These are phyloP conservation scores for Subanguina moxae DNA, from an alignment of 1,140 invertebrate genomes.

Conservation along the genomic window DNA sequence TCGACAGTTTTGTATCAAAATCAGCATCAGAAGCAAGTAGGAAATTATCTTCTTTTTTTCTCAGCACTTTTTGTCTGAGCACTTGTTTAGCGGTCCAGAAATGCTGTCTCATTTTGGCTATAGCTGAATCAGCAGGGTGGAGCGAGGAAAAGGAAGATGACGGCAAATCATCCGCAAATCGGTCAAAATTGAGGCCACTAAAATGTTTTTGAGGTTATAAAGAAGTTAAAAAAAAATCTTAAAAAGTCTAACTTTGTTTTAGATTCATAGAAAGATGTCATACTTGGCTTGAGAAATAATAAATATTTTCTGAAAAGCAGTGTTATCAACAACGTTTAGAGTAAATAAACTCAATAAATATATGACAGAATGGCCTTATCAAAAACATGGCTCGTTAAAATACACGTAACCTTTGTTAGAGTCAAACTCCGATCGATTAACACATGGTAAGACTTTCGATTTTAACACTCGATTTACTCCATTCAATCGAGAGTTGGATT, in stretches of 20 bases:
- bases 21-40: constrained; percentile 90
- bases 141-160: neutral
- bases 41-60: constrained; percentile 95
- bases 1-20: constrained; percentile 89
- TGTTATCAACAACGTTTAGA: too few relatives aligned
- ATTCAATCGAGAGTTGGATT: too few relatives aligned
- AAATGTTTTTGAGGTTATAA: constrained; percentile 11
- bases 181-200: constrained; percentile 59
- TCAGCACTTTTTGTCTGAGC: constrained; percentile 80
- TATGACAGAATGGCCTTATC: too few relatives aligned
- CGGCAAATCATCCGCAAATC: constrained; percentile 59
- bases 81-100: constrained; percentile 98
- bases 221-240: constrained; percentile 6
- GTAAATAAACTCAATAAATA: too few relatives aligned
- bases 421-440: too few relatives aligned
- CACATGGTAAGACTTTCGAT: too few relatives aligned
- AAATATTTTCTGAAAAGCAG: too few relatives aligned
- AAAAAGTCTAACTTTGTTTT: constrained; percentile 37
- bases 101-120: constrained; percentile 84
- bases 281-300: neutral
- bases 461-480: too few relatives aligned
- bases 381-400: too few relatives aligned
- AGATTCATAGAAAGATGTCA: constrained; percentile 39
- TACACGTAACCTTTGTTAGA: too few relatives aligned
- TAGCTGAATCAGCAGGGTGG: constrained; percentile 63